Evolutionary conservation across 2,113 vertebrate species (phyloP).

Genomic region (Bathybates hornii): DNA sequence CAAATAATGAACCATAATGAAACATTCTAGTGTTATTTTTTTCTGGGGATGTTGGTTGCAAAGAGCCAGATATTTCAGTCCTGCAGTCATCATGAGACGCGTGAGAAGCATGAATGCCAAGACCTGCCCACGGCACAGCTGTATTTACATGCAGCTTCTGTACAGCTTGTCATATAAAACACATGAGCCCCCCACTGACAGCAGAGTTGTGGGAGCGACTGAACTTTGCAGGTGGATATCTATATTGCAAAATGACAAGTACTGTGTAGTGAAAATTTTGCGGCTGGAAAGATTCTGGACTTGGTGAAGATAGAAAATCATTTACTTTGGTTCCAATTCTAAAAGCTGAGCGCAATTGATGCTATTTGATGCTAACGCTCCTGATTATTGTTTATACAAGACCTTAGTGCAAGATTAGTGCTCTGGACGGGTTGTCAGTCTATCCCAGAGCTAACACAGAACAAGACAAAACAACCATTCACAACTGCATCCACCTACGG

Average conservation of each 20-base stretch:
- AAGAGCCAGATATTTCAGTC: neutral
- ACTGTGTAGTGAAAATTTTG: neutral
- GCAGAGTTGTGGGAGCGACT: conserved; percentile 11
- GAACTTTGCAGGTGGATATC: conserved; percentile 46
- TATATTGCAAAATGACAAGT: conserved; percentile 19
- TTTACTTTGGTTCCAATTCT: neutral
- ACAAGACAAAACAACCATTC: neutral
- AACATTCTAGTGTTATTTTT: neutral
- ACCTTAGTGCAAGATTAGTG: neutral
- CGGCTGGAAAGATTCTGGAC: neutral
- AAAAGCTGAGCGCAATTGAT: neutral
- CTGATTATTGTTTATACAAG: neutral
- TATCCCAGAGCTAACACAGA: neutral
- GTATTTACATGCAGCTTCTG: conserved; percentile 31
- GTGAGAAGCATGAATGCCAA: neutral
- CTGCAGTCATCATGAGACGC: neutral
- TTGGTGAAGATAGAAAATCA: neutral
- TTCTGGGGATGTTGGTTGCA: neutral
- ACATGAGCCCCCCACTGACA: conserved; percentile 5
- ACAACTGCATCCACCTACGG: neutral
- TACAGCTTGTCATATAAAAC: conserved; percentile 31
- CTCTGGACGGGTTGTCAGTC: neutral
- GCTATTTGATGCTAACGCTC: neutral
- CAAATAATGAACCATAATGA: neutral
- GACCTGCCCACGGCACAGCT: conserved; percentile 21